Conservation (phyloP, 2,113 vertebrate genomes). For the Calypte anna region DNA sequence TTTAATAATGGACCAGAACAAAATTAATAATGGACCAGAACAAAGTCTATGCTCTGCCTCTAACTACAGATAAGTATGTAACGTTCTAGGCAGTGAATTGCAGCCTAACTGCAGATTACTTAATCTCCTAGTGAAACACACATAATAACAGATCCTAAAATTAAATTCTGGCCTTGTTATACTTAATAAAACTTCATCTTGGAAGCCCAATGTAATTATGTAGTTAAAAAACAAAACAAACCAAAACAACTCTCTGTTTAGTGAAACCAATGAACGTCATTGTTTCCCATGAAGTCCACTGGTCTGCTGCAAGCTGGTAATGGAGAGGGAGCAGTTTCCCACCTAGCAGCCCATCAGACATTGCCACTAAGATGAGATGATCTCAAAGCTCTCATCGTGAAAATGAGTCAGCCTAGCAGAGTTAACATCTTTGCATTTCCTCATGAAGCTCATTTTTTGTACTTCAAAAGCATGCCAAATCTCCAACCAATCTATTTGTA, state of each 20-base stretch:
- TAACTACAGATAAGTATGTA: neutral
- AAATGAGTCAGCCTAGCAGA: neutral
- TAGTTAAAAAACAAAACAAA: neutral
- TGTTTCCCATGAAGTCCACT: neutral
- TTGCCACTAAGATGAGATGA: neutral
- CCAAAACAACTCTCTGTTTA: neutral
- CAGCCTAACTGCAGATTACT: neutral
- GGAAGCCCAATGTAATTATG: neutral
- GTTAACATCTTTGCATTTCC: neutral
- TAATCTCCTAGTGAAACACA: neutral
- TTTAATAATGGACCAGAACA: neutral
- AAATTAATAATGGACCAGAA: neutral
- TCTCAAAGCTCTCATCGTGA: neutral
- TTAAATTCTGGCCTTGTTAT: neutral
- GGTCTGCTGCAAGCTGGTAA: neutral
- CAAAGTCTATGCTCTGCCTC: neutral
- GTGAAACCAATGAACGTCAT: neutral
- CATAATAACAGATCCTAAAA: neutral
- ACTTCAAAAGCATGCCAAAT: neutral
- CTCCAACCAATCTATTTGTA: neutral
- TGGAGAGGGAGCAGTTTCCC: neutral
- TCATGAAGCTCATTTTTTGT: neutral
- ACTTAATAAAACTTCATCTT: neutral
- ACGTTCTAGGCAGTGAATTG: neutral
- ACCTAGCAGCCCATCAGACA: neutral